Evolutionary conservation across 2,888 invertebrate species (phyloP).

Genomic region (Pardosa pseudoannulata): DNA sequence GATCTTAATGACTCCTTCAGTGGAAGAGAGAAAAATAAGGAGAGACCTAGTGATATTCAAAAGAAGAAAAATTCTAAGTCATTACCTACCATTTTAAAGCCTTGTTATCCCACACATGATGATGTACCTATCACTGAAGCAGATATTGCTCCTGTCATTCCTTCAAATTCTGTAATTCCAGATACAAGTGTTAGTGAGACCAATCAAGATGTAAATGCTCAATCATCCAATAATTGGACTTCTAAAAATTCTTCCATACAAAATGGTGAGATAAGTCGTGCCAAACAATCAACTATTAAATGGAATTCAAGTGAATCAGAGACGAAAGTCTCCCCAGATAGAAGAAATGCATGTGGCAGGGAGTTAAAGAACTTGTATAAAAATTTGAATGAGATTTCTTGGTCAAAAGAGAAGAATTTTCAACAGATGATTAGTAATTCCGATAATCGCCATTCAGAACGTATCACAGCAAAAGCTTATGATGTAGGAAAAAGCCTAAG

Average conservation of each 20-base stretch:
- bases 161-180: slow-evolving; percentile 20
- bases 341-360: slow-evolving; percentile 11
- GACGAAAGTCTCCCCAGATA: neutral
- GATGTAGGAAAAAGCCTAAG: slow-evolving; percentile 27
- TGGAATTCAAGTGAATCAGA: neutral
- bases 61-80: neutral
- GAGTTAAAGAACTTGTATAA: slow-evolving; percentile 42
- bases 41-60: neutral
- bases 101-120: neutral
- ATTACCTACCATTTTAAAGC: slow-evolving; percentile 21
- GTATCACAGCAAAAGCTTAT: slow-evolving; percentile 11
- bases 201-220: neutral
- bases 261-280: neutral
- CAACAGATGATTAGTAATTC: slow-evolving; percentile 32
- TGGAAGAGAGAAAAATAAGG: neutral
- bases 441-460: slow-evolving; percentile 27
- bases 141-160: slow-evolving; percentile 42
- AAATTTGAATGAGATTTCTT: slow-evolving; percentile 60
- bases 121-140: slow-evolving; percentile 49
- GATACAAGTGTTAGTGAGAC: slow-evolving; percentile 5
- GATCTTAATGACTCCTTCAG: neutral
- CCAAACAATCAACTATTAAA: neutral
- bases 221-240: slow-evolving; percentile 26
- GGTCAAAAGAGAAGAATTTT: slow-evolving; percentile 43
- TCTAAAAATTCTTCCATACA: neutral